A percentile compares a stretch with the other conserved stretches of the same genome.
Conservation (phyloP, 2,888 invertebrate genomes). For the Megastigmus dorsalis region DNA sequence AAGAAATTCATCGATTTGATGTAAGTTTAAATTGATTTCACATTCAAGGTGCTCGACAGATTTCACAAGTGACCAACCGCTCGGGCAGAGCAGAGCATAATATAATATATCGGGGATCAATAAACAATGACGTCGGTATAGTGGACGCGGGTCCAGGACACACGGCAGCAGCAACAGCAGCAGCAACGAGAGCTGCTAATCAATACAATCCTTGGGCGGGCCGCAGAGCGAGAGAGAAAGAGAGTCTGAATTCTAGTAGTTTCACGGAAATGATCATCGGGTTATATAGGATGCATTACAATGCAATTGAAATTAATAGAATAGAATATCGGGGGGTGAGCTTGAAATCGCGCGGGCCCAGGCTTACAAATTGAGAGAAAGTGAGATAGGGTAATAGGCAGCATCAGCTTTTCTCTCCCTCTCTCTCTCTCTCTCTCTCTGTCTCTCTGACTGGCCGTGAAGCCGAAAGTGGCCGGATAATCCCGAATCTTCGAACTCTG, state of each 20-base stretch:
- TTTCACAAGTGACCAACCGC: no score
- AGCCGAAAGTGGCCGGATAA: slow-evolving; percentile 31
- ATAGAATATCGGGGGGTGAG: slow-evolving; percentile 29
- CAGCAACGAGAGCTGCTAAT: no score
- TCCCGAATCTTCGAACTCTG: slow-evolving; percentile 35
- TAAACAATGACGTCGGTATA: slow-evolving; percentile 1
- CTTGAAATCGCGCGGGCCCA: background rate
- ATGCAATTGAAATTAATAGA: slow-evolving; percentile 48
- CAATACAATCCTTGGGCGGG: slow-evolving; percentile 24
- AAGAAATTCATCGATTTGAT: no score
- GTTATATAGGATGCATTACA: slow-evolving; percentile 36
- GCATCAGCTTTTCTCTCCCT: no score
- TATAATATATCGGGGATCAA: background rate
- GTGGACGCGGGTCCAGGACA: no score
- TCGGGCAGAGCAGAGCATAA: no score
- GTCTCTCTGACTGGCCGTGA: no score
- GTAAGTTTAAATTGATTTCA: no score
- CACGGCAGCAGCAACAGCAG: no score
- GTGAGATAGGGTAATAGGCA: background rate
- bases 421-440: no score
- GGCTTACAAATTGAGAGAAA: slow-evolving; percentile 11
- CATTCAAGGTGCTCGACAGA: no score
- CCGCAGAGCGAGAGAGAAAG: background rate
- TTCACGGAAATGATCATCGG: slow-evolving; percentile 29
- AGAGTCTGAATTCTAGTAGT: no score